These are phyloP conservation scores for Cryptoblepharus egeriae DNA, from an alignment of 2,797 vertebrate genomes.

Conservation along the genomic window DNA sequence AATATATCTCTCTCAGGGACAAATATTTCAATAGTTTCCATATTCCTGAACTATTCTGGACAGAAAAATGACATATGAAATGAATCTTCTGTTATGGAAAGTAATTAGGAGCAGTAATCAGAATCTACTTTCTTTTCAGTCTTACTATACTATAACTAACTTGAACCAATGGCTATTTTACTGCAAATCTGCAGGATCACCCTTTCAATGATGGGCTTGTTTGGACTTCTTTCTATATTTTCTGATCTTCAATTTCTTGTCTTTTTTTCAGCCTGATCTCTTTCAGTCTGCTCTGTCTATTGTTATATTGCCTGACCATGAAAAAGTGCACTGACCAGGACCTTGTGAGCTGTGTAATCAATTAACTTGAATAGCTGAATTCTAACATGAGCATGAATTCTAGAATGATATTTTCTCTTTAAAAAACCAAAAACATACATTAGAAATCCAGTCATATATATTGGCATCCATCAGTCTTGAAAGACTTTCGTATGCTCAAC, in stretches of 20 bases:
- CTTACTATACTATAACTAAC: neutral
- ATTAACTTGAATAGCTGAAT: conserved; percentile 18
- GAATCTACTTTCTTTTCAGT: neutral
- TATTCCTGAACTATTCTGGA: neutral
- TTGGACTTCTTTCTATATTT: neutral
- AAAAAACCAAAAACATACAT: neutral
- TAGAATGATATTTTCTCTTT: neutral
- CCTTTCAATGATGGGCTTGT: neutral
- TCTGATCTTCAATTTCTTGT: conserved; percentile 3
- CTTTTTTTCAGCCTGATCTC: conserved; percentile 9
- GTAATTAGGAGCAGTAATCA: neutral
- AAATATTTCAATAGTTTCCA: too few relatives aligned
- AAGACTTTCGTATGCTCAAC: too few relatives aligned
- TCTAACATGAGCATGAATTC: neutral
- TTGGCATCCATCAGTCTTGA: too few relatives aligned
- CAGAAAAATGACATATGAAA: neutral
- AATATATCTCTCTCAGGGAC: neutral
- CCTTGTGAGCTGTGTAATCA: conserved; percentile 23
- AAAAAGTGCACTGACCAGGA: conserved; percentile 2
- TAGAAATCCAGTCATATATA: too few relatives aligned
- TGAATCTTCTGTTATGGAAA: neutral
- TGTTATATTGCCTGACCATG: conserved; percentile 1
- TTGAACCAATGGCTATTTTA: neutral
- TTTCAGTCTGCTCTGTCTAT: conserved; percentile 10
- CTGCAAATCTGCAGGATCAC: neutral